These are phyloP conservation scores for Mormyrops boulengeri DNA, from an alignment of 2,797 vertebrate species.

Conservation along the genomic window DNA sequence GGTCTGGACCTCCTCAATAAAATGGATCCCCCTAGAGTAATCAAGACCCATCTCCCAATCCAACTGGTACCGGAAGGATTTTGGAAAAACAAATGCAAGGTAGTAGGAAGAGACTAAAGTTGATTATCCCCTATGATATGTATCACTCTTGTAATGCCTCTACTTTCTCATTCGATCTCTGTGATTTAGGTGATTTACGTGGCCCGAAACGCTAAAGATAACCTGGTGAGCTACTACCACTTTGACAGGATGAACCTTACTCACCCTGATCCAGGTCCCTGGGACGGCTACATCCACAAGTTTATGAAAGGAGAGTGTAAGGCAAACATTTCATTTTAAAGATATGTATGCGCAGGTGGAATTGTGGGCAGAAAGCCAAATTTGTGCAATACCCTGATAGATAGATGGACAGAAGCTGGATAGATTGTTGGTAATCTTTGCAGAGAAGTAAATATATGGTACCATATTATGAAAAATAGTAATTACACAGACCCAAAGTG, in stretches of 20 bases:
- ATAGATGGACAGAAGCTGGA: neutral
- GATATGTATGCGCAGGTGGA: neutral
- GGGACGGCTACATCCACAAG: slow-evolving; percentile 36
- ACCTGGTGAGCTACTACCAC: slow-evolving; percentile 39
- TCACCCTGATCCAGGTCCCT: slow-evolving; percentile 42
- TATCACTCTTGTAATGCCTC: neutral
- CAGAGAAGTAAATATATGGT: neutral
- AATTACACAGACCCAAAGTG: neutral
- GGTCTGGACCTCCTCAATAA: slow-evolving; percentile 30
- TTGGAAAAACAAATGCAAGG: slow-evolving; percentile 15
- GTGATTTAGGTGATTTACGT: slow-evolving; percentile 36
- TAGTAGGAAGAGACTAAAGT: neutral
- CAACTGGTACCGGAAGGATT: slow-evolving; percentile 4
- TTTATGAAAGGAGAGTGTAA: slow-evolving; percentile 40
- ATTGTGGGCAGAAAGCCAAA: neutral
- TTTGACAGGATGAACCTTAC: slow-evolving; percentile 40
- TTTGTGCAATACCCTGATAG: neutral
- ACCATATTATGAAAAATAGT: neutral
- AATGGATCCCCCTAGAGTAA: slow-evolving; percentile 7
- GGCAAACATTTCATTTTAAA: neutral
- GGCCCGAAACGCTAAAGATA: slow-evolving; percentile 45
- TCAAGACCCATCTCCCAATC: slow-evolving; percentile 16
- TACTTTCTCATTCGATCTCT: neutral
- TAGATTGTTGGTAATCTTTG: neutral
- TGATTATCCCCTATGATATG: neutral